phyloP scores from a whole-genome alignment of 2,797 vertebrate species.

The Lagocephalus sceleratus region DNA sequence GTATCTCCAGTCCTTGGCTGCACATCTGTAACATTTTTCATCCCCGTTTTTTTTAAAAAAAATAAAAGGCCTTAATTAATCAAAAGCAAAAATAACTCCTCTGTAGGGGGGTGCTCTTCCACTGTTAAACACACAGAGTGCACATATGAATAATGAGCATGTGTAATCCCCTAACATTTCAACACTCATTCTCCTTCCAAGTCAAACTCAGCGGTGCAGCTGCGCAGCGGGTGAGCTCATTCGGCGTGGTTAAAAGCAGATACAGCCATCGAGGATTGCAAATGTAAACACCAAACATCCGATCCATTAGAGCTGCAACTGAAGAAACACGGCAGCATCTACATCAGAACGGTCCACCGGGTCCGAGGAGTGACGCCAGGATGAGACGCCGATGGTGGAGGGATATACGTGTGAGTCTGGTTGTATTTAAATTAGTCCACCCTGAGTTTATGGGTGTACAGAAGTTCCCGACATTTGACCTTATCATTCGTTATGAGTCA shows the following conservation, averaged over 20 bases:
- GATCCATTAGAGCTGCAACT: conserved; percentile 47
- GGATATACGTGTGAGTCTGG: not conserved
- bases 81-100: conserved; percentile 3
- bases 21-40: conserved; percentile 8
- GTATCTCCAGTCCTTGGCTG: conserved; percentile 4
- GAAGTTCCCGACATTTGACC: not conserved
- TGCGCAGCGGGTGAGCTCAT: conserved; percentile 51
- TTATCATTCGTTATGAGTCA: not conserved
- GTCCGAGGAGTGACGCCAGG: not conserved
- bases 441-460: no score
- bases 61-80: conserved; percentile 1
- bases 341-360: conserved; percentile 20
- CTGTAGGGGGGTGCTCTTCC: conserved; percentile 1
- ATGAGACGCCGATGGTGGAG: not conserved
- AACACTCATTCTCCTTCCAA: conserved; percentile 21
- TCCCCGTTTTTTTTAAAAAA: not conserved
- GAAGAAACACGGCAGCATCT: conserved; percentile 37
- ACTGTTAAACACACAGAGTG: conserved; percentile 3
- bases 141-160: conserved; percentile 15
- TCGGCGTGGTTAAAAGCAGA: conserved; percentile 45
- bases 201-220: conserved; percentile 41
- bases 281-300: conserved; percentile 67
- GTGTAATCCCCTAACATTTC: conserved; percentile 3
- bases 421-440: not conserved
- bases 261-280: conserved; percentile 55